These are phyloP conservation scores for Bemisia tabaci DNA, from an alignment of 1,140 invertebrate species.

Conservation along the genomic window DNA sequence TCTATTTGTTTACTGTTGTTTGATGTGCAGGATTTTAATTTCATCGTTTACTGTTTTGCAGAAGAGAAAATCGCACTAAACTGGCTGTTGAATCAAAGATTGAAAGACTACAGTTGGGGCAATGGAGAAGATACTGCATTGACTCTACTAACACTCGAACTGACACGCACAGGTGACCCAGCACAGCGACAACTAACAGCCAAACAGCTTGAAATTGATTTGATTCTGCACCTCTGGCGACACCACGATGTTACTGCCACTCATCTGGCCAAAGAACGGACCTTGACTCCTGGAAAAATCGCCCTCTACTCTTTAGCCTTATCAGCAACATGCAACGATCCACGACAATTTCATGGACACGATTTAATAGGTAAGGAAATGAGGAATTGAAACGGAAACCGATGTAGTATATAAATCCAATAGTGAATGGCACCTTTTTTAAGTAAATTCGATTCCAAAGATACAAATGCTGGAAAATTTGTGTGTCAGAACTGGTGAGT, in stretches of 20 bases:
- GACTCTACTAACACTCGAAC: slow-evolving; percentile 19
- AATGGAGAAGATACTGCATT: slow-evolving; percentile 19
- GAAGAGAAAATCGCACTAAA: slow-evolving; percentile 19
- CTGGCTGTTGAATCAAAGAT: slow-evolving; percentile 18
- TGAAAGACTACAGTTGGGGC: slow-evolving; percentile 20
- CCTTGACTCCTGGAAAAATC: slow-evolving; percentile 53
- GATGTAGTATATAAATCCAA: background rate
- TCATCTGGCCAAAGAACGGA: slow-evolving; percentile 35
- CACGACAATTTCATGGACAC: slow-evolving; percentile 64
- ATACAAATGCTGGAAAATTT: no score
- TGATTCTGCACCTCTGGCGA: slow-evolving; percentile 63
- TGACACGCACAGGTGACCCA: slow-evolving; percentile 19
- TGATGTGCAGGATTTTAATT: no score
- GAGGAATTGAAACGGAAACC: background rate
- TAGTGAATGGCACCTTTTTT: no score
- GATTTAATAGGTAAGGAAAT: slow-evolving; percentile 52
- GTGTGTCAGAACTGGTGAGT: no score
- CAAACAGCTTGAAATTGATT: slow-evolving; percentile 71
- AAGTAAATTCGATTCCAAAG: no score
- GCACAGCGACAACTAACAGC: slow-evolving; percentile 59
- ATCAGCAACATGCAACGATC: slow-evolving; percentile 63
- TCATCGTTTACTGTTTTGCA: no score
- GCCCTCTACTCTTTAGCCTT: slow-evolving; percentile 60
- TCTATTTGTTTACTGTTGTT: no score
- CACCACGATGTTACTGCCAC: slow-evolving; percentile 34